Evolutionary conservation across 1,140 invertebrate species (phyloP), one percentile per base, ranked within the genome.

Genomic region (Drosophila repletoides): DNA sequence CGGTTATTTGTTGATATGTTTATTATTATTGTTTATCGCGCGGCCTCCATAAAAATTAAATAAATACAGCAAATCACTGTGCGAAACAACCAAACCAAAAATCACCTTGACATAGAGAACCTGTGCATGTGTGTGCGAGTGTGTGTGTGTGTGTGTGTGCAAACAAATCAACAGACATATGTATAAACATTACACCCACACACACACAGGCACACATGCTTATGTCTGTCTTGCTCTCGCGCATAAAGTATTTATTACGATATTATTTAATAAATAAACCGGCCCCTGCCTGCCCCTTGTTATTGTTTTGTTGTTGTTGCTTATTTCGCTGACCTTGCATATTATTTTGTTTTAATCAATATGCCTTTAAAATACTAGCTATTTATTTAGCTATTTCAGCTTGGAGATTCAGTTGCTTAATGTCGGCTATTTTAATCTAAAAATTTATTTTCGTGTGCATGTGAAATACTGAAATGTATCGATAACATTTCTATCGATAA

Each of bases 61-160:
- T 46, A 36, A 17, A 38, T n/a, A 70, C 24, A 48, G 59, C 33
- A 72, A n/a, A 60, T 22, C 45, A 36, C n/a, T 7, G 22, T 31
- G n/a, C n/a, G n/a, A n/a, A n/a, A 9, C n/a, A 7, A 24, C 12
- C 10, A 59, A 24, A 26, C 34, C 61, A 58, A 51, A 72, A 58
- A 60, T 74, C 73, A 72, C 80, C 80, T 86, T 86, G 80, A 86
- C 80, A 86, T 86, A 86, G 80, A 86, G 48, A 64, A 12, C 36
- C 48, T 45, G 36, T 24, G 5, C 33, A n/a, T 31, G 24, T 38
- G 12, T 63, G 12, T 22, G 26, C 59, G 36, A 28, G 53, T 29
- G 45, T 31, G n/a, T 21, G 10, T 17, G 56, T 45, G 6, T 52
- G 12, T 46, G 33, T 48, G 22, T 45, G 31, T 21, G 6, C 22